Percentiles rank a stretch among this genome's conserved stretches.
Conservation (phyloP, 2,888 invertebrate species). For the Lasioglossum villosulum region DNA sequence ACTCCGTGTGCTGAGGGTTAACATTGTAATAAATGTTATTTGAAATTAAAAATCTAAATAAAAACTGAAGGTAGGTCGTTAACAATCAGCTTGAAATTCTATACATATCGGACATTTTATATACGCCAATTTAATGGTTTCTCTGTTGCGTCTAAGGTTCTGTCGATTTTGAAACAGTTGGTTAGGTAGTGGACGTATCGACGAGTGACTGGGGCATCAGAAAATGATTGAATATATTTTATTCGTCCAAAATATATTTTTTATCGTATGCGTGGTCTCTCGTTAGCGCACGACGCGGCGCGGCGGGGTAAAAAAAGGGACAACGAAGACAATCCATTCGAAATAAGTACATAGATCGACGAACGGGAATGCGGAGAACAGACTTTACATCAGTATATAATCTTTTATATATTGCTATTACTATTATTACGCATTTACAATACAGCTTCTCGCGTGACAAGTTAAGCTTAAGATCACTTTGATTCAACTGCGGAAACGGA, state of each 20-base stretch:
- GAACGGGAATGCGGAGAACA: constrained; percentile 13
- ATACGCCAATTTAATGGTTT: background rate
- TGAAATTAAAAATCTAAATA: no score
- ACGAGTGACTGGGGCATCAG: background rate
- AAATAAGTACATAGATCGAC: constrained; percentile 19
- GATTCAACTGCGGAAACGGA: constrained; percentile 27
- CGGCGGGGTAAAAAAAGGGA: background rate
- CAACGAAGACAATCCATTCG: background rate
- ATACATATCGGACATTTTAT: background rate
- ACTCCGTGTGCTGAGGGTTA: no score
- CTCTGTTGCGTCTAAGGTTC: background rate
- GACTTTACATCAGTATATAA: constrained; percentile 9
- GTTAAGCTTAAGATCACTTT: constrained; percentile 43
- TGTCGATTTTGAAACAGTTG: background rate
- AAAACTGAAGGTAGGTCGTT: no score
- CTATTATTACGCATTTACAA: constrained; percentile 42
- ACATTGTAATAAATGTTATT: no score
- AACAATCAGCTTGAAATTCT: no score
- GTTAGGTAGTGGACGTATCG: background rate
- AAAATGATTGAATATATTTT: constrained; percentile 1
- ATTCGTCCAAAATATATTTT: background rate
- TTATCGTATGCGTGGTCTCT: background rate
- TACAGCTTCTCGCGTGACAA: constrained; percentile 35
- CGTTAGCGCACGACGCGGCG: background rate
- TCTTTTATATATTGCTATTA: constrained; percentile 40